Evolutionary conservation across 1,140 invertebrate genomes (phyloP).

Genomic region (Ceratosolen solmsi): DNA sequence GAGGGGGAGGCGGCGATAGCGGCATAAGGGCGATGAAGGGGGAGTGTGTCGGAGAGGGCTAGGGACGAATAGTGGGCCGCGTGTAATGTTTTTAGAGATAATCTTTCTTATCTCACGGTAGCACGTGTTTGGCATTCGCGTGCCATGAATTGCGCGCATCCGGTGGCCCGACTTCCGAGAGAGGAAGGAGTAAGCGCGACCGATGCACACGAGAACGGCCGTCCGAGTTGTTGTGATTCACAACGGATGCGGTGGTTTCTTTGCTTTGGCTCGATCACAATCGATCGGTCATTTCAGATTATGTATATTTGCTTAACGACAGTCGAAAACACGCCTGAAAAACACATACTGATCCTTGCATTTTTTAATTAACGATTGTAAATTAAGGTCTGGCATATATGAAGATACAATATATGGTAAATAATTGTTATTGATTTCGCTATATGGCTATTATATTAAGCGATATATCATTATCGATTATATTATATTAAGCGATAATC

Average conservation of each 20-base stretch:
- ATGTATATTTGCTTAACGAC: too few species aligned
- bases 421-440: too few species aligned
- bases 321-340: too few species aligned
- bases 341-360: too few species aligned
- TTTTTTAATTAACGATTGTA: too few species aligned
- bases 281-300: conserved; percentile 20
- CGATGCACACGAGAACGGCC: neutral
- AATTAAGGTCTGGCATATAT: too few species aligned
- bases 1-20: too few species aligned
- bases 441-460: too few species aligned
- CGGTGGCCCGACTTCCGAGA: conserved; percentile 31
- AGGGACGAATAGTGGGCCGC: neutral
- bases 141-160: conserved; percentile 61
- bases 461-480: too few species aligned
- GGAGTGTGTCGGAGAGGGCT: neutral
- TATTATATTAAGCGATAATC: too few species aligned
- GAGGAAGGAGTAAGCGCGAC: neutral
- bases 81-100: conserved; percentile 55
- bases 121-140: conserved; percentile 63
- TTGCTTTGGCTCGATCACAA: neutral
- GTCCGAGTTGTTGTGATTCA: conserved; percentile 31
- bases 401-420: too few species aligned
- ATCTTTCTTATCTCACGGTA: conserved; percentile 61
- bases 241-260: neutral
- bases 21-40: too few species aligned